phyloP scores from a whole-genome alignment of 2,888 invertebrate species.

The Drosophila parthenogenetica region DNA sequence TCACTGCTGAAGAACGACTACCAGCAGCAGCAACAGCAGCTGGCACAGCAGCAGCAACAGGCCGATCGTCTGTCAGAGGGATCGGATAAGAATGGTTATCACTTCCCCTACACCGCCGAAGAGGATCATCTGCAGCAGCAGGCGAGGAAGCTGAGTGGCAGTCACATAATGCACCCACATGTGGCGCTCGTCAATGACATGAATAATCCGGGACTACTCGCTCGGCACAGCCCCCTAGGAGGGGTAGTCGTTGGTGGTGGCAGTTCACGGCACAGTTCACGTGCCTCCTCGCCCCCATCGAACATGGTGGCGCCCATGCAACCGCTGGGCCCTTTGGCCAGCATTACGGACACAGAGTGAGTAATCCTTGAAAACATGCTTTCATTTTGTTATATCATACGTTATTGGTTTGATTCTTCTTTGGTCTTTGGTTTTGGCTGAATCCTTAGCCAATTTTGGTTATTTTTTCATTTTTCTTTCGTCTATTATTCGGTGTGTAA shows the following conservation, averaged over 20 bases:
- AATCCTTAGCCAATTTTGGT: not conserved
- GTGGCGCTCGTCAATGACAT: conserved; percentile 85
- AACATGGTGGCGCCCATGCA: conserved; percentile 86
- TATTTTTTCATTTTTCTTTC: conserved; percentile 5
- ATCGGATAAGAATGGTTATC: conserved; percentile 92
- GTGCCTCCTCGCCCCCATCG: conserved; percentile 85
- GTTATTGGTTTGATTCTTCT: conserved; percentile 3
- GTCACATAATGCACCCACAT: conserved; percentile 67
- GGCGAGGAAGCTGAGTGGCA: conserved; percentile 75
- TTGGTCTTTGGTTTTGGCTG: conserved; percentile 9
- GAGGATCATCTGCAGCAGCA: conserved; percentile 88
- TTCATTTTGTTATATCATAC: conserved; percentile 8
- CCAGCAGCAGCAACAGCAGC: conserved; percentile 83
- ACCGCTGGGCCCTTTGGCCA: conserved; percentile 87
- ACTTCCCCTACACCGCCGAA: conserved; percentile 94
- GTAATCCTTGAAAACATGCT: conserved; percentile 72
- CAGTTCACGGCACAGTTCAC: conserved; percentile 83
- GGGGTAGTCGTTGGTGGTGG: conserved; percentile 40
- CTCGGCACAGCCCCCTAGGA: conserved; percentile 62
- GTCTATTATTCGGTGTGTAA: conserved; percentile 21
- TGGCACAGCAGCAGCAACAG: conserved; percentile 83
- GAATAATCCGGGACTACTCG: conserved; percentile 86
- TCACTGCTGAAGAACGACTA: conserved; percentile 84
- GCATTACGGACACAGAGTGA: conserved; percentile 89
- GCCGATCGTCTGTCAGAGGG: conserved; percentile 89